phyloP scores from a whole-genome alignment of 2,797 vertebrate genomes.

The Esox masquinongy region DNA sequence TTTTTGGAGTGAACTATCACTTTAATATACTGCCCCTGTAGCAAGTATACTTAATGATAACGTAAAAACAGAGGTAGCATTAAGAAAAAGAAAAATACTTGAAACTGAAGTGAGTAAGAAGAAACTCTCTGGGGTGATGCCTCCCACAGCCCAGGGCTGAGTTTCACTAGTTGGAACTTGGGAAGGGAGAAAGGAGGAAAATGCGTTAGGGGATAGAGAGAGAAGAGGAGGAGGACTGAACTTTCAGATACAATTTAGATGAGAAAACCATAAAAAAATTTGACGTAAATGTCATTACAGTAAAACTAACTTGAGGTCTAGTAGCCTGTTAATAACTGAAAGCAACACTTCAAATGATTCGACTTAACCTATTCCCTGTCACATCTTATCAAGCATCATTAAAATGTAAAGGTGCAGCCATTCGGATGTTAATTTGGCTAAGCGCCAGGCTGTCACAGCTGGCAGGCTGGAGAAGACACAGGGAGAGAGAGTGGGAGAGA shows the following conservation, averaged over 20 bases:
- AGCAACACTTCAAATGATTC: not conserved
- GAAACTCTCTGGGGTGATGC: conserved; percentile 57
- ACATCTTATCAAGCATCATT: not conserved
- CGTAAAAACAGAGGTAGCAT: not conserved
- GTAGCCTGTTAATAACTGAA: not conserved
- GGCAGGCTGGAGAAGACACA: conserved; percentile 36
- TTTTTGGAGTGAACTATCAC: not conserved
- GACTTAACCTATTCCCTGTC: not conserved
- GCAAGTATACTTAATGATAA: not conserved
- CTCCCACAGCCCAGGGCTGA: conserved; percentile 67
- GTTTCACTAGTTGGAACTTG: conserved; percentile 52
- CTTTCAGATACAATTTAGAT: not conserved
- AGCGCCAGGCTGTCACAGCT: conserved; percentile 32
- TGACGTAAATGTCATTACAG: not conserved
- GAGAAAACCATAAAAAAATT: not conserved
- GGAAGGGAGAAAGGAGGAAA: conserved; percentile 54
- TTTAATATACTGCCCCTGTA: not conserved
- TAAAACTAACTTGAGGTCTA: not conserved
- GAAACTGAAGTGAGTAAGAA: conserved; percentile 68
- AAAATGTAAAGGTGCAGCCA: not conserved
- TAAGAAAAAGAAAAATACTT: conserved; percentile 9
- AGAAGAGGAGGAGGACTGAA: conserved; percentile 51
- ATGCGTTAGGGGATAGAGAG: conserved; percentile 50
- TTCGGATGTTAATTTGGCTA: conserved; percentile 8
- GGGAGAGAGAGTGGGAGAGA: conserved; percentile 31